phyloP scores from a whole-genome alignment of 2,888 invertebrate species.

The Globia sparganii region DNA sequence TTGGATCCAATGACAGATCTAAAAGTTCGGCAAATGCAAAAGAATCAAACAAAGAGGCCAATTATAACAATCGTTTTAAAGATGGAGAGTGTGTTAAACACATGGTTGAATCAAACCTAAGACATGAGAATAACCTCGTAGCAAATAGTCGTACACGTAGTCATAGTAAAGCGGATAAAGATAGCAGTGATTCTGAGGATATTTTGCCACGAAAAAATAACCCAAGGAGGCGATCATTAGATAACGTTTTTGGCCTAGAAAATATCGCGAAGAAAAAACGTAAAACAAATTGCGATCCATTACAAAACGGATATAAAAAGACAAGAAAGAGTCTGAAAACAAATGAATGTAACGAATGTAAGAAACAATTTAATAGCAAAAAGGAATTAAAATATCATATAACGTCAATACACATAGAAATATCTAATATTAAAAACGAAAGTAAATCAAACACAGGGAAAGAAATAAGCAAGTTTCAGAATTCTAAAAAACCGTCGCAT shows the following conservation, averaged over 20 bases:
- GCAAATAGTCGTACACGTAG: background rate
- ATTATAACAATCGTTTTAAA: background rate
- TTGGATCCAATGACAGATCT: constrained; percentile 2
- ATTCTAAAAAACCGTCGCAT: constrained; percentile 16
- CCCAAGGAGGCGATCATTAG: background rate
- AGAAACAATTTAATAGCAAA: constrained; percentile 12
- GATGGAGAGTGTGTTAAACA: constrained; percentile 3
- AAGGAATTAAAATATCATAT: constrained; percentile 20
- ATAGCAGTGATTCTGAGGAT: background rate
- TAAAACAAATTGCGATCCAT: background rate
- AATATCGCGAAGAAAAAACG: constrained; percentile 5
- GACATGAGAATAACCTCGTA: constrained; percentile 1
- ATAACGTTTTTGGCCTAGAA: background rate
- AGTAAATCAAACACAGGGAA: background rate
- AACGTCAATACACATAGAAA: constrained; percentile 6
- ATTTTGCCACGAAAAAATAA: background rate
- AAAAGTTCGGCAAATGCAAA: constrained; percentile 1
- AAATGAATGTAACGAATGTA: constrained; percentile 20
- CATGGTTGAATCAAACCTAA: constrained; percentile 9
- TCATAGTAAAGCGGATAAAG: constrained; percentile 12
- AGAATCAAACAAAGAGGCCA: background rate
- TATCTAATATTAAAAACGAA: constrained; percentile 1
- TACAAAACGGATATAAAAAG: background rate
- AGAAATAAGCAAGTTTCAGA: background rate
- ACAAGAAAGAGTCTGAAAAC: constrained; percentile 7